Conservation (phyloP, 2,797 vertebrate species). For the Halcyon chelicuti region DNA sequence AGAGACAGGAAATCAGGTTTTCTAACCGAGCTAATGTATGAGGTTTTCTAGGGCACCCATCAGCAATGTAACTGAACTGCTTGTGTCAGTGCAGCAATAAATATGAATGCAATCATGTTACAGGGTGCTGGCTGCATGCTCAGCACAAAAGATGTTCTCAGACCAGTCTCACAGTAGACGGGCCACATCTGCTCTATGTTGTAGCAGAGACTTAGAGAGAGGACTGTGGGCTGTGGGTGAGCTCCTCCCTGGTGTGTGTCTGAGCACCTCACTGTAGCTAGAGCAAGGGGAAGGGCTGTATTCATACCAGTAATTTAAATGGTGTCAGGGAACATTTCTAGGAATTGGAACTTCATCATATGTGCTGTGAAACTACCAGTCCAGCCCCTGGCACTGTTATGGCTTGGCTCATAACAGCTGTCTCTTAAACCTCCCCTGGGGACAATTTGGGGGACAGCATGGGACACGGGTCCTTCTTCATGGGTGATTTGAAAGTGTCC, state of each 20-base stretch:
- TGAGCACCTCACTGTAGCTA: accelerated
- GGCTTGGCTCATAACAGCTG: accelerated
- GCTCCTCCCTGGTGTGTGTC: accelerated
- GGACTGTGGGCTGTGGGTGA: neutral
- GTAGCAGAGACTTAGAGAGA: neutral
- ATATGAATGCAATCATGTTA: slow-evolving; percentile 49
- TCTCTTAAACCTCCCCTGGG: neutral
- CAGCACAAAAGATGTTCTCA: slow-evolving; percentile 4
- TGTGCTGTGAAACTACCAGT: neutral
- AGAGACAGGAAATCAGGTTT: slow-evolving; percentile 45
- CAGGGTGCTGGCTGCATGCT: neutral
- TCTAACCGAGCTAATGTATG: slow-evolving; percentile 30
- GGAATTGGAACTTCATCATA: neutral
- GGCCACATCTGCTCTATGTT: neutral
- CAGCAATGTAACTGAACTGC: slow-evolving; percentile 10
- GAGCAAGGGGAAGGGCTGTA: neutral
- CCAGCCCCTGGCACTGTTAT: accelerated
- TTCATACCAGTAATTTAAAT: neutral
- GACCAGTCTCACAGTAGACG: neutral
- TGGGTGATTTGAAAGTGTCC: accelerated
- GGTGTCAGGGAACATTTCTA: neutral
- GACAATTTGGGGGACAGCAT: neutral
- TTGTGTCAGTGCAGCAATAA: slow-evolving; percentile 37
- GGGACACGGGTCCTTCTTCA: neutral
- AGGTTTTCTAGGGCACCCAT: slow-evolving; percentile 34